Evolutionary conservation across 1,140 invertebrate genomes (phyloP), one percentile per base, ranked within the genome.

Genomic region (Steinernema khuongi): DNA sequence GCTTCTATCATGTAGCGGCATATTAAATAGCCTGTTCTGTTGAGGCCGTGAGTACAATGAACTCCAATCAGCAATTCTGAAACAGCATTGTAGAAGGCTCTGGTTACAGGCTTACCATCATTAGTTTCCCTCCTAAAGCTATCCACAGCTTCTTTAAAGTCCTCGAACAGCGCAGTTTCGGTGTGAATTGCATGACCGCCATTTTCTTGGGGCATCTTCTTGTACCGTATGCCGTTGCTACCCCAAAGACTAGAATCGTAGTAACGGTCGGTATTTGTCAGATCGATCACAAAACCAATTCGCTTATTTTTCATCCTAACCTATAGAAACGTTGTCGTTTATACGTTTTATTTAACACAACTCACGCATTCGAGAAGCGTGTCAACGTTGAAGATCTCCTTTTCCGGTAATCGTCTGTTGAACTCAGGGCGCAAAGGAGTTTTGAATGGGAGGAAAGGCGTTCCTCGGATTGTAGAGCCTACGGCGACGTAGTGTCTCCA

Each of bases 391-490:
- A 60, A 60, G 19, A 60, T 26, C 22, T 22, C 7, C 4, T 60
- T 22, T 22, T 26, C 26, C 19, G 4, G 14, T 14, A 60, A 22
- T 26, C 19, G 14, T 7, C 26, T 11, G 50, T 60, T 60, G 22
- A 60, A 60, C 50, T 60, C 50, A 60, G 50, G 50, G 4, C 22
- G 11, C 19, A 60, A 26, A 7, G 50, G 50, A 7, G 50, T 60
- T 60, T 60, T 60, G 19, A 60, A 60, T 60, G 50, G 50, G 4
- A n/a, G n/a, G n/a, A n/a, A n/a, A n/a, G n/a, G n/a, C n/a, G n/a
- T n/a, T n/a, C n/a, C n/a, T n/a, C n/a, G n/a, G n/a, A n/a, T n/a
- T n/a, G n/a, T n/a, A n/a, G n/a, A n/a, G n/a, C n/a, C n/a, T n/a
- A n/a, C n/a, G n/a, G n/a, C n/a, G n/a, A n/a, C n/a, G n/a, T n/a